These are phyloP conservation scores for Toxonevra muliebris DNA, from an alignment of 2,888 invertebrate genomes.

Conservation along the genomic window DNA sequence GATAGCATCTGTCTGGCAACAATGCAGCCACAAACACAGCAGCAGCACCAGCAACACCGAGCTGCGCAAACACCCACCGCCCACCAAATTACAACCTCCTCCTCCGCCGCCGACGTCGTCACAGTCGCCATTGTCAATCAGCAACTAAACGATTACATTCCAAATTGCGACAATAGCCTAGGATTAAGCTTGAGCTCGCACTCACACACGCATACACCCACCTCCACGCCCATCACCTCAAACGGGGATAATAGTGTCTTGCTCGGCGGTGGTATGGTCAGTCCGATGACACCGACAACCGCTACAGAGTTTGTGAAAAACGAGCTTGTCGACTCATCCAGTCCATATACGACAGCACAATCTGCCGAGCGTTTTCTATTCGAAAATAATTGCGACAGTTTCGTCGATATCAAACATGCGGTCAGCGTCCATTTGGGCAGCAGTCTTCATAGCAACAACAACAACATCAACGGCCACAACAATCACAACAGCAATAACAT, in stretches of 20 bases:
- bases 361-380: slow-evolving; percentile 65
- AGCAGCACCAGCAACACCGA: slow-evolving; percentile 40
- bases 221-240: slow-evolving; percentile 37
- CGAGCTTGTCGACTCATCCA: slow-evolving; percentile 63
- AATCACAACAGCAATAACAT: slow-evolving; percentile 45
- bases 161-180: slow-evolving; percentile 51
- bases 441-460: slow-evolving; percentile 51
- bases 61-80: slow-evolving; percentile 40
- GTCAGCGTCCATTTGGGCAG: slow-evolving; percentile 55
- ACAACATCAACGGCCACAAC: slow-evolving; percentile 44
- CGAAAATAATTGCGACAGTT: slow-evolving; percentile 59
- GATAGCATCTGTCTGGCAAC: slow-evolving; percentile 50
- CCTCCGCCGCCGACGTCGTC: slow-evolving; percentile 33
- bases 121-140: slow-evolving; percentile 42
- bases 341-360: slow-evolving; percentile 63
- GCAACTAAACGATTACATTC: slow-evolving; percentile 57
- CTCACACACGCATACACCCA: slow-evolving; percentile 34
- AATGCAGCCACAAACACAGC: slow-evolving; percentile 27
- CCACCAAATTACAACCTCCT: slow-evolving; percentile 40
- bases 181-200: slow-evolving; percentile 35
- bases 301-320: slow-evolving; percentile 63
- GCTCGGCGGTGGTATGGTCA: slow-evolving; percentile 40
- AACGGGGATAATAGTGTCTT: slow-evolving; percentile 38
- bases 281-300: slow-evolving; percentile 53
- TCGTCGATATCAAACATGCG: slow-evolving; percentile 61